Conservation (phyloP, 2,797 vertebrate genomes). For the Falco novaeseelandiae region DNA sequence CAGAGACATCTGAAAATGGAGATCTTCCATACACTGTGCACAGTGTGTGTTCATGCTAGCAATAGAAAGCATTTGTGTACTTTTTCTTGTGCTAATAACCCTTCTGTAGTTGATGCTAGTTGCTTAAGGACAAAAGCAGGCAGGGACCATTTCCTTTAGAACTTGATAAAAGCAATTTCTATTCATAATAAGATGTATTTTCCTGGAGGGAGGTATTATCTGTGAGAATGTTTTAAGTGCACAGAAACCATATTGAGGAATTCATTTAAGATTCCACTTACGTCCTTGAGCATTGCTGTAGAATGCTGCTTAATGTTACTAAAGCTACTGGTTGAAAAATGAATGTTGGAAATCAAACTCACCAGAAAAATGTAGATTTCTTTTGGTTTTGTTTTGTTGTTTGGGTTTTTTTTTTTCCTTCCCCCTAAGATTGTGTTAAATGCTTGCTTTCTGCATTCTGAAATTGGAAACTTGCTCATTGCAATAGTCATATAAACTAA, state of each 20-base stretch:
- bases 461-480: not conserved
- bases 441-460: not conserved
- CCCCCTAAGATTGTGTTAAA: not conserved
- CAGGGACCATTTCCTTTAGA: not conserved
- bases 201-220: not conserved
- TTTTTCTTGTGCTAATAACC: not conserved
- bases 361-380: not conserved
- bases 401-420: too few relatives aligned
- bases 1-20: not conserved
- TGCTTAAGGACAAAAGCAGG: not conserved
- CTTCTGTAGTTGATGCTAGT: not conserved
- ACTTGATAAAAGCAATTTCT: not conserved
- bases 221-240: not conserved
- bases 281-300: not conserved
- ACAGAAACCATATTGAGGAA: not conserved
- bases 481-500: not conserved
- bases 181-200: not conserved
- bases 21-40: not conserved
- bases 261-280: not conserved
- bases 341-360: not conserved
- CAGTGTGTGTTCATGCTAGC: not conserved
- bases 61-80: not conserved
- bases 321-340: not conserved
- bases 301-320: not conserved
- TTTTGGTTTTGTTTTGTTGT: not conserved